Base-by-base conservation (phyloP, 2,797 vertebrate genomes). In the Glyptemys insculpta region DNA sequence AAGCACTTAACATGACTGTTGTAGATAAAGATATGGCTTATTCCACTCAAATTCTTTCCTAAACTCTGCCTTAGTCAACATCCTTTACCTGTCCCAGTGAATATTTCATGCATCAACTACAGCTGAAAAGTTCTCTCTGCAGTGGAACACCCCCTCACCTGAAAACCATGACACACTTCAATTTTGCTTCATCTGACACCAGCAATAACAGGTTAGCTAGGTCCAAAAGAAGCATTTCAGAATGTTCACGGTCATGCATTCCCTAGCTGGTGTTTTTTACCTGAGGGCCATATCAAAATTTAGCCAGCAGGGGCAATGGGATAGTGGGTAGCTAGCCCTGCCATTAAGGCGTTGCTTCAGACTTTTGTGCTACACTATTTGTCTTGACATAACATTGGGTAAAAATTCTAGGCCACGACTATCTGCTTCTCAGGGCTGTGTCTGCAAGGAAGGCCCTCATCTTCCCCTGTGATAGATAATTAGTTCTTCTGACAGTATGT, bases 41-140 rank as follows among this genome's bases (percentile, higher is more conserved):
- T 85, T 72, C 31, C 7, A 62, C 59, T 62, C 31, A 34, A 15
- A 34, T 34, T 8, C 82, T 93, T 83, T 85, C 78, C 62, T 83
- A 76, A 94, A 85, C 49, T 90, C 82, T 93, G 59, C 25, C 85
- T n/a, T 88, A 85, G 94, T 86, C 89, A 91, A 49, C 96, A 78
- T 50, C 57, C 92, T 87, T 52, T 88, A 41, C 37, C n/a, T 54
- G 85, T 65, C 91, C 88, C 47, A 2, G 50, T 86, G 88, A 94
- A 97, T 47, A n/a, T 72, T 88, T 87, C 78, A 62, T 80, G 49
- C 50, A 27, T 5, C n/a, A 85, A 41, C 78, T 47, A 88, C 27
- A 85, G 21, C 50, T 15, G 37, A 8, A 37, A 79, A 92, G 27
- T 8, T 4, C 50, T 78, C 76, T 50, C 81, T 95, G 81, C 41